Evolutionary conservation across 2,888 invertebrate genomes (phyloP).

Genomic region (Cantharis rustica): DNA sequence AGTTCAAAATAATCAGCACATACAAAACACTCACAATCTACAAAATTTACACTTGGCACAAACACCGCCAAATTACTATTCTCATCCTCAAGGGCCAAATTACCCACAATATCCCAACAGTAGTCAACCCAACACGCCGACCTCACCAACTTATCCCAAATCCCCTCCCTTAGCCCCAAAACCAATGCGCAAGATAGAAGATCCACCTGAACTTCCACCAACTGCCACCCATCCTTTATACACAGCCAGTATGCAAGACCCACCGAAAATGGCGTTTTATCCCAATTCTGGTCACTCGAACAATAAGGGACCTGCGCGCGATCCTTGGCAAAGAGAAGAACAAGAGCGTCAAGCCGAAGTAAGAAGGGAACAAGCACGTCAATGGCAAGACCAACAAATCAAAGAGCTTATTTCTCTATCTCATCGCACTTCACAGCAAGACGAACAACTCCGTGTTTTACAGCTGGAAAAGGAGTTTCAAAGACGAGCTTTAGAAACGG

Average conservation of each 20-base stretch:
- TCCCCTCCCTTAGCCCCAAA: slow-evolving; percentile 63
- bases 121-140: slow-evolving; percentile 56
- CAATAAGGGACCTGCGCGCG: slow-evolving; percentile 71
- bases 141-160: slow-evolving; percentile 51
- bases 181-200: slow-evolving; percentile 51
- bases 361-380: slow-evolving; percentile 74
- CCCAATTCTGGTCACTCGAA: slow-evolving; percentile 50
- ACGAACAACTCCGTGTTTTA: slow-evolving; percentile 85
- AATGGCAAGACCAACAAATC: slow-evolving; percentile 87
- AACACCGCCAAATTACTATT: slow-evolving; percentile 27
- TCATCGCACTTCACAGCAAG: slow-evolving; percentile 77
- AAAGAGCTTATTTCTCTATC: slow-evolving; percentile 73
- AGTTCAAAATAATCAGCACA: slow-evolving; percentile 23
- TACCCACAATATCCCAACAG: slow-evolving; percentile 31
- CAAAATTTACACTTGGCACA: slow-evolving; percentile 49
- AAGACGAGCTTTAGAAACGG: slow-evolving; percentile 81
- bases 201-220: slow-evolving; percentile 69
- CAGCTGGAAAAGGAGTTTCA: slow-evolving; percentile 95
- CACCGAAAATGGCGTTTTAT: slow-evolving; percentile 75
- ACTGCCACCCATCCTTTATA: slow-evolving; percentile 74
- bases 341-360: slow-evolving; percentile 77
- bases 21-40: slow-evolving; percentile 51
- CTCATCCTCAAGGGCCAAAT: slow-evolving; percentile 33
- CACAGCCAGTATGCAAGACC: slow-evolving; percentile 75
- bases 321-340: slow-evolving; percentile 94